Conservation (phyloP, 23 tunicate genomes). For the Halocynthia roretzi region DNA sequence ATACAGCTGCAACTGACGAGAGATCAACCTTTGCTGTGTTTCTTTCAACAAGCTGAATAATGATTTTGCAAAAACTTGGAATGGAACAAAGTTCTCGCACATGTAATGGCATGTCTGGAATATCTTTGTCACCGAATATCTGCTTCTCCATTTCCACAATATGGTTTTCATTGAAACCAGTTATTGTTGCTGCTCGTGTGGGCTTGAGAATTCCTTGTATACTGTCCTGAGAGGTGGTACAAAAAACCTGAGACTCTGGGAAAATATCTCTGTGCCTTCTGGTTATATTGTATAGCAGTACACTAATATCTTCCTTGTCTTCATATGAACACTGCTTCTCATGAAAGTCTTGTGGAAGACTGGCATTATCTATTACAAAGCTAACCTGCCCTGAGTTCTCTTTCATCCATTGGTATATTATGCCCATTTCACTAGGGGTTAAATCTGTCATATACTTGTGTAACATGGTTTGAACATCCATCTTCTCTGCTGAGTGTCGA, state of each 20-base stretch:
- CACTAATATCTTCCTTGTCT: not conserved
- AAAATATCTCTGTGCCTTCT: not conserved
- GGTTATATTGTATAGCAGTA: not conserved
- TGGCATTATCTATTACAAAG: not conserved
- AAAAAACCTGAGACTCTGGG: not conserved
- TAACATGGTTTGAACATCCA: not conserved
- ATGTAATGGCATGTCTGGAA: not conserved
- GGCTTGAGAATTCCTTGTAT: not conserved
- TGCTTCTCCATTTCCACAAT: not conserved
- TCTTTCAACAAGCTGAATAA: not conserved
- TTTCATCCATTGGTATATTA: not conserved
- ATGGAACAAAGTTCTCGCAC: not conserved
- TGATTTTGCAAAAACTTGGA: not conserved
- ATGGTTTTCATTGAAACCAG: not conserved
- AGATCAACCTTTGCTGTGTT: not conserved
- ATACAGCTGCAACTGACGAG: not conserved
- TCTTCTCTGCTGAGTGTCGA: not conserved
- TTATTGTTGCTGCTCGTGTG: not conserved
- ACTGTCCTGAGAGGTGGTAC: not conserved
- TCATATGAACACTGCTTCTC: not conserved
- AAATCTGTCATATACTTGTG: not conserved
- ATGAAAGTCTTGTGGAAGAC: not conserved
- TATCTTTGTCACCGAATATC: not conserved
- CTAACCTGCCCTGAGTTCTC: constrained; percentile 1
- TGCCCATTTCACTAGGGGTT: not conserved